A percentile compares a stretch with the other conserved stretches of the same genome.
Conservation (phyloP, 2,888 invertebrate genomes). For the Synergus laeviventris region DNA sequence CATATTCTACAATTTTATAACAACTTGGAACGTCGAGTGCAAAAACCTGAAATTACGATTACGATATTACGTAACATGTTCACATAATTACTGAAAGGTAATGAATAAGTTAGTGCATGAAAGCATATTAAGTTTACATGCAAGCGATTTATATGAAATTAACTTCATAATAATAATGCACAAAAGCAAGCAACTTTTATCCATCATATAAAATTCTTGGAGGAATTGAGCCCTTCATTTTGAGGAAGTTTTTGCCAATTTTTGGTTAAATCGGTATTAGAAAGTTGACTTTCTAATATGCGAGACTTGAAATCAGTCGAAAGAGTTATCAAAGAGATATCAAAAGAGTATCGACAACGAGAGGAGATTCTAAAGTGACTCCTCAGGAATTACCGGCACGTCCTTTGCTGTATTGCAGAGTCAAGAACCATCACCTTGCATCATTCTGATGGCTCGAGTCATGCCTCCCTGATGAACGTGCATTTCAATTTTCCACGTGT, state of each 20-base stretch:
- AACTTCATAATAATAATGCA: not conserved
- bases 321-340: not conserved
- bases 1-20: not conserved
- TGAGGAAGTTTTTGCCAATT: not conserved
- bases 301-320: not conserved
- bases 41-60: not conserved
- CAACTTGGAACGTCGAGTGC: not conserved
- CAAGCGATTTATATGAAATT: not conserved
- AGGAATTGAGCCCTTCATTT: not conserved
- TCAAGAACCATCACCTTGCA: constrained; percentile 12
- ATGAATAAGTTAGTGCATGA: not conserved
- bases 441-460: not conserved
- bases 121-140: not conserved
- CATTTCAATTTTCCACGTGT: constrained; percentile 16
- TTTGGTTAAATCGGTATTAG: not conserved
- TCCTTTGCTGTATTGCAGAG: constrained; percentile 7
- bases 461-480: constrained; percentile 10
- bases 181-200: not conserved
- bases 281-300: not conserved
- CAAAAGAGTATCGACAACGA: not conserved
- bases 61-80: not conserved
- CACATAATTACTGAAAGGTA: not conserved
- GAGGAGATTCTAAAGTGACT: constrained; percentile 1
- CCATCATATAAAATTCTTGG: not conserved
- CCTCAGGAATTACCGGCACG: not conserved